These are phyloP conservation scores for Mesaphorura yosii DNA, from an alignment of 1,140 invertebrate species.

Conservation along the genomic window DNA sequence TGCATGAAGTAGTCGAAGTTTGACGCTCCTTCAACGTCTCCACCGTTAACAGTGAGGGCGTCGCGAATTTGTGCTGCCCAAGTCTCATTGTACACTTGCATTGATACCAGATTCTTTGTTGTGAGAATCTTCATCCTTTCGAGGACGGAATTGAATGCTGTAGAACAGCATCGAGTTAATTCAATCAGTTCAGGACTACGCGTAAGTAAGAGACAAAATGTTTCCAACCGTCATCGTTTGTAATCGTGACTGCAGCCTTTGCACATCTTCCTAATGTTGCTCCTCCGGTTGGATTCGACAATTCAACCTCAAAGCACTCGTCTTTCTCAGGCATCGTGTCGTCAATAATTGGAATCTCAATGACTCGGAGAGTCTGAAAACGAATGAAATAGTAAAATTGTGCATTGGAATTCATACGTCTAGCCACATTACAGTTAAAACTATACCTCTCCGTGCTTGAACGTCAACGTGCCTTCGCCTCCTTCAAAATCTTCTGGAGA, in stretches of 20 bases:
- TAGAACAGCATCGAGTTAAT: conserved; percentile 12
- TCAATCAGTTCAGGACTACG: not conserved
- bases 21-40: conserved; percentile 48
- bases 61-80: conserved; percentile 48
- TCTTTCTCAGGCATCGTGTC: conserved; percentile 53
- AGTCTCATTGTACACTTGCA: conserved; percentile 45
- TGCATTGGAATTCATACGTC: not conserved
- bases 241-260: conserved; percentile 52
- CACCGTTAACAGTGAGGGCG: conserved; percentile 54
- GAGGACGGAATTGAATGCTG: conserved; percentile 51
- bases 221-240: conserved; percentile 56
- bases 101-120: conserved; percentile 46
- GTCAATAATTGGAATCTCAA: conserved; percentile 51
- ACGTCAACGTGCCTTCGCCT: conserved; percentile 43
- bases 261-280: conserved; percentile 46
- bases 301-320: conserved; percentile 51
- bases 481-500: conserved; percentile 43
- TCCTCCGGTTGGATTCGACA: conserved; percentile 44
- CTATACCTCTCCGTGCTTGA: conserved; percentile 47
- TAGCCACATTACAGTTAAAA: not conserved
- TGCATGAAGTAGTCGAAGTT: conserved; percentile 51
- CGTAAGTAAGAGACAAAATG: too few relatives aligned
- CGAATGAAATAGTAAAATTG: not conserved
- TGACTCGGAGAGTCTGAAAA: conserved; percentile 34
- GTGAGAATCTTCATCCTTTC: conserved; percentile 45